Base-by-base conservation (phyloP, 2,888 invertebrate species). In the Hydropsyche betteni region DNA sequence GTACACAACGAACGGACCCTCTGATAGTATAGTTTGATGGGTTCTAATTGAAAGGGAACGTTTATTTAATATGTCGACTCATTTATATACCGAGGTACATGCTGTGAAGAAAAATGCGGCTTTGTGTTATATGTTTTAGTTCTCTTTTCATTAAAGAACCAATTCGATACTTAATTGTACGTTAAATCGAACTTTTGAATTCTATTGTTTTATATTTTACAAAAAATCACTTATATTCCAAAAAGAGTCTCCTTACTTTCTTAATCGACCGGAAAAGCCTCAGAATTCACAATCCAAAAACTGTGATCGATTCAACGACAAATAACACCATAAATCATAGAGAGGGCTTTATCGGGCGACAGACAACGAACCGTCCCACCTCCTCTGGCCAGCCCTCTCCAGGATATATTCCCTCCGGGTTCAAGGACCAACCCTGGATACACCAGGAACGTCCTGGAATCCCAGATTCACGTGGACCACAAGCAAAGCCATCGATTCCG, bases 401-500 rank as follows among this genome's bases (percentile, higher is more conserved):
- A 24, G 24, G 24, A 24, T 36, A n/a, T 8, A 58, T 58, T 12
- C 64, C 64, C 12, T 16, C 3, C 64, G 16, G 24, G 5, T 24
- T 34, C 44, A 10, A 24, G 24, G 24, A 24, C 24, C 24, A 24
- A 24, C 24, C 24, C 24, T 24, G 24, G 24, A 24, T 24, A 24
- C 24, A 24, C 61, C 34, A 68, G 24, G 24, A 24, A 24, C 24
- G 24, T 24, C 24, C 24, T 24, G 24, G 24, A 24, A 24, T 7
- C 16, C 69, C 14, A 14, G 51, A 50, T n/a, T 1, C 16, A 51
- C 24, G 44, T 14, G 10, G n/a, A 24, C 14, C 12, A 51, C 55
- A 71, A 33, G 55, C 55, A 71, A 58, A 72, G 72, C 36, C 61
- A 58, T 72, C 72, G 72, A 72, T 58, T 72, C 38, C 72, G 55